phyloP scores from a whole-genome alignment of 2,113 vertebrate genomes.

The Gobius niger region DNA sequence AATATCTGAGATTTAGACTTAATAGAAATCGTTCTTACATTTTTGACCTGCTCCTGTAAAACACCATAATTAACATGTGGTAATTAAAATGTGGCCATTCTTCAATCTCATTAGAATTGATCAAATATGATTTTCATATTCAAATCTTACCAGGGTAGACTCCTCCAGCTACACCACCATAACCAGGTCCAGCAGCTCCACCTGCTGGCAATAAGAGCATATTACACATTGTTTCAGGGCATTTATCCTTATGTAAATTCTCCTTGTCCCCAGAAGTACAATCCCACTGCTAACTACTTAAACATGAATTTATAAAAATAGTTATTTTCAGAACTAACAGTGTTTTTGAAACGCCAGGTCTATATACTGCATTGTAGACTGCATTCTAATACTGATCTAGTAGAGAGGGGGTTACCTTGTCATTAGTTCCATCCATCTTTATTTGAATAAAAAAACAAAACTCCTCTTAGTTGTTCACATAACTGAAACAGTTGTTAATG shows the following conservation, averaged over 20 bases:
- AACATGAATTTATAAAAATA: background rate
- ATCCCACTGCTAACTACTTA: slow-evolving; percentile 34
- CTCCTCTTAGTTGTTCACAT: too few relatives aligned
- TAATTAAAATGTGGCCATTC: background rate
- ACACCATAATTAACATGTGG: slow-evolving; percentile 24
- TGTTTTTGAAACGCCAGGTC: too few relatives aligned
- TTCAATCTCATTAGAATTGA: background rate
- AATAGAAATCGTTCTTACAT: slow-evolving; percentile 57
- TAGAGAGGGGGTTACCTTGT: too few relatives aligned
- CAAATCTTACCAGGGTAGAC: slow-evolving; percentile 50
- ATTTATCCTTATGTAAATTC: slow-evolving; percentile 6
- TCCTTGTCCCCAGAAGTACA: slow-evolving; percentile 36
- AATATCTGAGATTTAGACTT: background rate
- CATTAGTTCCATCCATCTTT: too few relatives aligned
- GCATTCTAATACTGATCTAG: too few relatives aligned
- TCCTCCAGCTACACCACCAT: slow-evolving; percentile 46
- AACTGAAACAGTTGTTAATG: too few relatives aligned
- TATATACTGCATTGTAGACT: too few relatives aligned
- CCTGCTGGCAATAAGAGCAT: slow-evolving; percentile 41
- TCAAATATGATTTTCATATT: background rate
- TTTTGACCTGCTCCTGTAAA: slow-evolving; percentile 63
- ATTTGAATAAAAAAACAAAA: too few relatives aligned
- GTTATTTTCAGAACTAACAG: too few relatives aligned
- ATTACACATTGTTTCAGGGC: slow-evolving; percentile 25
- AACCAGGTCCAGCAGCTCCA: slow-evolving; percentile 46